Conservation (phyloP, 2,113 vertebrate genomes). For the Passerina amoena region DNA sequence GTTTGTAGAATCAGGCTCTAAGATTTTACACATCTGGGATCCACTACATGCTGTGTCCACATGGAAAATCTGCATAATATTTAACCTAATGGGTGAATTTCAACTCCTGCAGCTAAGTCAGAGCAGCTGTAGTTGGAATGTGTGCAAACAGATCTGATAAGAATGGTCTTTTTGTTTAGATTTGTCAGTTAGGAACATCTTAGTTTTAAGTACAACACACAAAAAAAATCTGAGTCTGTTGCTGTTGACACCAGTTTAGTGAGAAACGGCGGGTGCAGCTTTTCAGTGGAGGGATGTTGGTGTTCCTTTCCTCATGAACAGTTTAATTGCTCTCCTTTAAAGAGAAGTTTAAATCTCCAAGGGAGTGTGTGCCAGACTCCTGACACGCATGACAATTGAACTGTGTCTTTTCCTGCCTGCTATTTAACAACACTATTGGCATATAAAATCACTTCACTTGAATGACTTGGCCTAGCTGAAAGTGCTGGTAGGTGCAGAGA, state of each 20-base stretch:
- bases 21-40: background rate
- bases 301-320: background rate
- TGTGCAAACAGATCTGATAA: background rate
- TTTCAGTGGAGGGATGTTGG: background rate
- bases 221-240: background rate
- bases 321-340: slow-evolving; percentile 30
- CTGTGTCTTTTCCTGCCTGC: slow-evolving; percentile 27
- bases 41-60: background rate
- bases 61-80: background rate
- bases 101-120: background rate
- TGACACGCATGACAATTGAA: slow-evolving; percentile 60
- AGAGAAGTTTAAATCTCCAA: slow-evolving; percentile 56
- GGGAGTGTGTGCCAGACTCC: slow-evolving; percentile 38
- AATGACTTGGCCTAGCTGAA: background rate
- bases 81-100: background rate
- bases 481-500: background rate
- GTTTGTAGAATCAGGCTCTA: background rate
- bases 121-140: slow-evolving; percentile 7
- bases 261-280: background rate
- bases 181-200: slow-evolving; percentile 1
- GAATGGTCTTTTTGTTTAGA: slow-evolving; percentile 4
- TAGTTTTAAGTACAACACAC: background rate
- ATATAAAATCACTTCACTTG: slow-evolving; percentile 10
- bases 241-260: background rate
- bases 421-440: slow-evolving; percentile 44